Evolutionary conservation across 2,113 vertebrate species (phyloP).

Genomic region (Bufo bufo): DNA sequence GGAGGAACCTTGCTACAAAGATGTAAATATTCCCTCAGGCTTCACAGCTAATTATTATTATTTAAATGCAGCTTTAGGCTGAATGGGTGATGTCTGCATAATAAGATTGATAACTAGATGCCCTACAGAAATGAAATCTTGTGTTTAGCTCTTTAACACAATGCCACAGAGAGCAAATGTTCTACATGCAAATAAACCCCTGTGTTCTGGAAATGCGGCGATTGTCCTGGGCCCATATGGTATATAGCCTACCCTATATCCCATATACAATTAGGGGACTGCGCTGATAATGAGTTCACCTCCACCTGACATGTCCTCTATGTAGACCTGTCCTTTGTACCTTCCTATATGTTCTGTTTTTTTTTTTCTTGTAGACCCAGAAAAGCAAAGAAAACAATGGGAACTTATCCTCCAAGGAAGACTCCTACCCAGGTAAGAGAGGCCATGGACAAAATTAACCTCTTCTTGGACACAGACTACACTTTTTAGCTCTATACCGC

Average conservation of each 20-base stretch:
- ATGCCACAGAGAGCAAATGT: constrained; percentile 63
- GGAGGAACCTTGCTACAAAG: constrained; percentile 91
- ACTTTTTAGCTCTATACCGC: neutral
- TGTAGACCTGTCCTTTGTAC: neutral
- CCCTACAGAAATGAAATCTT: constrained; percentile 84
- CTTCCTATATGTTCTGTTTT: neutral
- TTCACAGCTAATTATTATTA: constrained; percentile 80
- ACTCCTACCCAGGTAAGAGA: constrained; percentile 38
- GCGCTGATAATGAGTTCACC: constrained; percentile 10
- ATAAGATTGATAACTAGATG: constrained; percentile 74
- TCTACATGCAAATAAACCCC: constrained; percentile 51
- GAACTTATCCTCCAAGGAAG: constrained; percentile 43
- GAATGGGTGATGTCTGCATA: constrained; percentile 78
- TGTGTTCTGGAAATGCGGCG: neutral
- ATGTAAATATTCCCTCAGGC: constrained; percentile 89
- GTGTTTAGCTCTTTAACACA: constrained; percentile 76
- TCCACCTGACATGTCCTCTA: neutral
- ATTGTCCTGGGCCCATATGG: constrained; percentile 6
- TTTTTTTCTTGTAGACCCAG: constrained; percentile 39
- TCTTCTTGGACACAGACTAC: neutral
- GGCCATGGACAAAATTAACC: neutral
- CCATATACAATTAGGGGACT: neutral
- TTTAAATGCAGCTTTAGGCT: constrained; percentile 78
- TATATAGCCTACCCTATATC: neutral
- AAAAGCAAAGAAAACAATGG: constrained; percentile 50